Base-by-base conservation (phyloP, 2,888 invertebrate genomes). In the Prenolepis imparis region DNA sequence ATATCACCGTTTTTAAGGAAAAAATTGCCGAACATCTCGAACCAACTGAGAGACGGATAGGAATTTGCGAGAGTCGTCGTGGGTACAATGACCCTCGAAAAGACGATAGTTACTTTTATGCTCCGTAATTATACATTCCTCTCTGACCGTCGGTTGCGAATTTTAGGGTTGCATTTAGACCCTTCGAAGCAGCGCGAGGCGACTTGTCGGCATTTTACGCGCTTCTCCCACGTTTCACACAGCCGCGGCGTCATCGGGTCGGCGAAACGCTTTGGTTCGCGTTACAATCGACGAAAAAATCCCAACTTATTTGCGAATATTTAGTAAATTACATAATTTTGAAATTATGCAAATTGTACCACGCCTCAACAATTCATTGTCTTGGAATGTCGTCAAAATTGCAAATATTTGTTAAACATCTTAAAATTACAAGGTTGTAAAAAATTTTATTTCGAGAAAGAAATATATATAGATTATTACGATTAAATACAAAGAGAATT, bases 81-180 rank as follows among this genome's bases (percentile, higher is more conserved):
- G 92, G 92, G 93, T 92, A 93, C 93, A 92, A 92, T 90, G 93
- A 93, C 92, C 92, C 44, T 24, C 89, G 90, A 90, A 90, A 91
- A 83, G 93, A 91, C 91, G 94, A 93, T 93, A 92, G 92, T 94
- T 94, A 94, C 91, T 94, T 94, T 94, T 94, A 94, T 94, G 94
- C 93, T 91, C 93, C 94, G 93, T 94, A 94, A 94, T 94, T 94
- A 94, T 93, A 94, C 94, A 94, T 94, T 94, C 93, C 89, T 75
- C 48, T 91, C 87, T 89, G 91, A 84, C 73, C 87, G 85, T 88
- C 87, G 88, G 87, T 89, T 89, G 84, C 80, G 82, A 89, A 89
- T 92, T 93, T 94, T 92, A 92, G 92, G 92, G 90, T 92, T 92
- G 91, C 90, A 92, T 91, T 93, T 92, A 91, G 91, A 91, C 64